Conservation (phyloP, 1,140 invertebrate species). For the Arctopsyche grandis region DNA sequence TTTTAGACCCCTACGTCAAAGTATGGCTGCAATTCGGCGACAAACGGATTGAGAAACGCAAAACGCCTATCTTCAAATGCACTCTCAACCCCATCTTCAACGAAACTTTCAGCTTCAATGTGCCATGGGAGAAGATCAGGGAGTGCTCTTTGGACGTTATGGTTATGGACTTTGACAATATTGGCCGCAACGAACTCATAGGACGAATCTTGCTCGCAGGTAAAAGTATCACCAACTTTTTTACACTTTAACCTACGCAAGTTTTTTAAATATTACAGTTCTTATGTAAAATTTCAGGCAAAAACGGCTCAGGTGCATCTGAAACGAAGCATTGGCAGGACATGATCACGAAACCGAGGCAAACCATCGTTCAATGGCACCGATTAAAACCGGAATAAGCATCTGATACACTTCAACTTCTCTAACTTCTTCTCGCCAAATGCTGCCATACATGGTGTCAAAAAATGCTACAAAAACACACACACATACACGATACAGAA, state of each 20-base stretch:
- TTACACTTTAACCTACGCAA: neutral
- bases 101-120: conserved; percentile 91
- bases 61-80: conserved; percentile 95
- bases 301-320: conserved; percentile 89
- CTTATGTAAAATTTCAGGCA: conserved; percentile 79
- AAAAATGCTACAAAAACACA: conserved; percentile 11
- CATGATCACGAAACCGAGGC: conserved; percentile 94
- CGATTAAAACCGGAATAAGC: conserved; percentile 84
- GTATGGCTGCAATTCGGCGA: conserved; percentile 96
- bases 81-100: conserved; percentile 93
- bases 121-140: conserved; percentile 93
- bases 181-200: conserved; percentile 91
- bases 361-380: conserved; percentile 94
- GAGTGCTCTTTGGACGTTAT: conserved; percentile 92
- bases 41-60: conserved; percentile 93
- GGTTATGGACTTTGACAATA: conserved; percentile 96
- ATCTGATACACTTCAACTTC: conserved; percentile 19
- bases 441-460: conserved; percentile 28
- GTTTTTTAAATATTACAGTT: too few relatives aligned
- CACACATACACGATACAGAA: neutral
- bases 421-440: conserved; percentile 41
- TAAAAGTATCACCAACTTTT: conserved; percentile 56
- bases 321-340: conserved; percentile 96
- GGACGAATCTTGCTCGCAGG: conserved; percentile 88
- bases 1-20: conserved; percentile 94